Conservation (phyloP, 2,888 invertebrate species). For the Dolichopus griseipennis region DNA sequence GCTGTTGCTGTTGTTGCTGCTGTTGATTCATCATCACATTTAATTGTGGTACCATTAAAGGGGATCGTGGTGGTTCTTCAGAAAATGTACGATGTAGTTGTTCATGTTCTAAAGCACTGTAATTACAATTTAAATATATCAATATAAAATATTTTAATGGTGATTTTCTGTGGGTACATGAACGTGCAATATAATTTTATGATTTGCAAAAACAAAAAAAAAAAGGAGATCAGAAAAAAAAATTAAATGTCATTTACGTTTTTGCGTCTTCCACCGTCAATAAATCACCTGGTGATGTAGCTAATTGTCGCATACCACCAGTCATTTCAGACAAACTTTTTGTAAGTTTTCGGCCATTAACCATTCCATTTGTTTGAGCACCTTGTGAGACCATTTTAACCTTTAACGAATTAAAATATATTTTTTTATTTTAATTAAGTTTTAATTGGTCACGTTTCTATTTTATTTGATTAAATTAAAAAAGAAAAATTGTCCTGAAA, state of each 20-base stretch:
- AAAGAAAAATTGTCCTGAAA: too few species aligned
- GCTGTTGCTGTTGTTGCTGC: neutral
- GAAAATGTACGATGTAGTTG: constrained; percentile 74
- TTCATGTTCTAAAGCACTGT: constrained; percentile 53
- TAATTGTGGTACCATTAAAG: constrained; percentile 29
- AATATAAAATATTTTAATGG: neutral
- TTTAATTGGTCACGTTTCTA: too few species aligned
- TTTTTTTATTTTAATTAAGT: too few species aligned
- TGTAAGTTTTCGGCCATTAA: constrained; percentile 65
- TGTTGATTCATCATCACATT: constrained; percentile 16
- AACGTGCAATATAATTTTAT: too few species aligned
- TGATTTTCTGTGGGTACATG: too few species aligned
- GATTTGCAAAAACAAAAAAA: too few species aligned
- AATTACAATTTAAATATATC: constrained; percentile 12
- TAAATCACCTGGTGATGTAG: neutral
- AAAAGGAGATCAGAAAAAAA: too few species aligned
- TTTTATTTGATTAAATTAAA: too few species aligned
- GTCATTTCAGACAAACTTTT: constrained; percentile 78
- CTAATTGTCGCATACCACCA: constrained; percentile 31
- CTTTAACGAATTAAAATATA: constrained; percentile 33
- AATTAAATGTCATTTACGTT: constrained; percentile 14
- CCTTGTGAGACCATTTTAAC: constrained; percentile 85
- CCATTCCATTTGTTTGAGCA: constrained; percentile 77
- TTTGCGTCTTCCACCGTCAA: constrained; percentile 14
- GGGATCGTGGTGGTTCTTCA: constrained; percentile 70